Percentiles rank a stretch among this genome's conserved stretches.
phyloP scores from a whole-genome alignment of 1,140 invertebrate species.

The Phortica variegata region DNA sequence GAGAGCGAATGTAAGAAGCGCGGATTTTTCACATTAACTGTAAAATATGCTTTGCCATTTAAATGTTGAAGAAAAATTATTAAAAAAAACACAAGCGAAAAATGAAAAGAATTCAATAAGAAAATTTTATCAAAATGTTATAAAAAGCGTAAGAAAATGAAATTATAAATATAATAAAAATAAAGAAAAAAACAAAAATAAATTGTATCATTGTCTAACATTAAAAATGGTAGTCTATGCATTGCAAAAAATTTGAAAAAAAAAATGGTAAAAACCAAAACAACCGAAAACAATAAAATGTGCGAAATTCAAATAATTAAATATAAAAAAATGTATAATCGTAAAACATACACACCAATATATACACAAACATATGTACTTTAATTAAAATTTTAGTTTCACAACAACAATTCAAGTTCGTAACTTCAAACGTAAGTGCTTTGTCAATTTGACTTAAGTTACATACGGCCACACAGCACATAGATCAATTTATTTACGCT shows the following conservation, averaged over 20 bases:
- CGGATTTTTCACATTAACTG: no score
- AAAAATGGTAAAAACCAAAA: conserved; percentile 1
- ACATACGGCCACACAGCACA: conserved; percentile 1
- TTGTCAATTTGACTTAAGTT: no score
- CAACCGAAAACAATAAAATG: background rate
- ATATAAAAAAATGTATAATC: background rate
- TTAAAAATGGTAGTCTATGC: conserved; percentile 17
- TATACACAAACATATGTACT: conserved; percentile 5
- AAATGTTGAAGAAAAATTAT: no score
- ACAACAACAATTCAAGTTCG: conserved; percentile 5
- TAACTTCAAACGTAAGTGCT: no score
- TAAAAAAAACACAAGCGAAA: no score
- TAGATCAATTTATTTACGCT: conserved; percentile 1
- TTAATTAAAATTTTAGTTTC: conserved; percentile 18
- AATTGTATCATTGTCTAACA: conserved; percentile 28
- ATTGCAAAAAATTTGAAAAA: conserved; percentile 21
- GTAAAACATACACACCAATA: conserved; percentile 14
- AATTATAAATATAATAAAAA: no score
- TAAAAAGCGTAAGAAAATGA: no score
- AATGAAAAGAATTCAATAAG: no score
- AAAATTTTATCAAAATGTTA: no score
- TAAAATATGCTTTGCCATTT: no score
- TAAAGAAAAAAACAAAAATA: no score
- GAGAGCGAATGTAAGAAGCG: no score
- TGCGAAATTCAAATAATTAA: background rate